Base-by-base conservation (phyloP, 2,888 invertebrate genomes). In the Lobophora halterata region DNA sequence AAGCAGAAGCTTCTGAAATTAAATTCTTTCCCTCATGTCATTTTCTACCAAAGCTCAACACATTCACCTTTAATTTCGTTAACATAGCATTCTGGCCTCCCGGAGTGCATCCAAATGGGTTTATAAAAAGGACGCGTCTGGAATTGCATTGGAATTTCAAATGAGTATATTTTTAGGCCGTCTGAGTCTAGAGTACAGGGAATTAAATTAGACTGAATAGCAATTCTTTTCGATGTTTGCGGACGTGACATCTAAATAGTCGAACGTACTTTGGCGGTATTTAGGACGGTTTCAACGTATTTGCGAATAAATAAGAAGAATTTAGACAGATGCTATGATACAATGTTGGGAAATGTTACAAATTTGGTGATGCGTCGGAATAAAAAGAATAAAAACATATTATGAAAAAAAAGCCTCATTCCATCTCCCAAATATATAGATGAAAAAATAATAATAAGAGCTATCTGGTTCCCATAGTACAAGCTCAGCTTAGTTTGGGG, bases 91-190 rank as follows among this genome's bases (percentile, higher is more conserved):
- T 61, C 61, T 61, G 45, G 58, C 49, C 48, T 45, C 35, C 37
- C 38, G 44, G 60, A 68, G 71, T 70, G 76, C 73, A 79, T 73
- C 64, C 74, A 66, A 79, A 79, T 70, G 62, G 74, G 70, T 71
- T 75, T 75, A 74, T 71, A 71, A 73, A 71, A 72, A 72, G 73
- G 74, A 74, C 76, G 73, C 68, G 73, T 72, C 61, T 65, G 69
- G 62, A 64, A 66, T 65, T 75, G 77, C 79, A 81, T 81, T 72
- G 66, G 79, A 79, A 80, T 75, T 83, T 80, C 73, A 85, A 80
- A 83, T 83, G 80, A 79, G 74, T 70, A 61, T 70, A 75, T 78
- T 82, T 82, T 82, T 79, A 76, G 76, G 73, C 71, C 52, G 76
- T 75, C 78, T 72, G 78, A 74, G 72, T n/a, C n/a, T n/a, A n/a